These are phyloP conservation scores for Apaloderma vittatum DNA, from an alignment of 2,113 vertebrate species.

Conservation along the genomic window DNA sequence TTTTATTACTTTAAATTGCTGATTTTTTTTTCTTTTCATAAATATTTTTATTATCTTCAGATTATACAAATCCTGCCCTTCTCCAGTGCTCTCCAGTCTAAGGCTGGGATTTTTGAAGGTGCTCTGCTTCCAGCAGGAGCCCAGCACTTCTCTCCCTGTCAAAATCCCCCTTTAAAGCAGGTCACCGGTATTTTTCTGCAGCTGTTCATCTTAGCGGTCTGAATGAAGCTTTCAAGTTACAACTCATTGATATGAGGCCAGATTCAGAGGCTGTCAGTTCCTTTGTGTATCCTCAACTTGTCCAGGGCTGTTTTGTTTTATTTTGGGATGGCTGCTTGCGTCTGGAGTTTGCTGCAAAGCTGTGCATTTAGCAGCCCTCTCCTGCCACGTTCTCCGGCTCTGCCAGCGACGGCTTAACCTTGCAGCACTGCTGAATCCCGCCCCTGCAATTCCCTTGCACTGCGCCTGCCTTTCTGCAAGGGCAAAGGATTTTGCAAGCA, in stretches of 20 bases:
- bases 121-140: background rate
- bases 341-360: background rate
- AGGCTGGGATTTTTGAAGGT: background rate
- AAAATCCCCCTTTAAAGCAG: background rate
- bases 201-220: constrained; percentile 25
- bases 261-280: constrained; percentile 37
- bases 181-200: background rate
- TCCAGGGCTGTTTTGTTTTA: constrained; percentile 15
- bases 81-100: background rate
- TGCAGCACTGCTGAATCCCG: rapidly evolving
- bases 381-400: background rate
- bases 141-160: background rate
- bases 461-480: background rate
- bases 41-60: constrained; percentile 2
- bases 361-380: background rate
- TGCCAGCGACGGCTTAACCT: background rate
- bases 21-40: background rate
- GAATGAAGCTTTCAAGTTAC: constrained; percentile 54
- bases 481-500: background rate
- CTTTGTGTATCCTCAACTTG: constrained; percentile 20
- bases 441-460: background rate
- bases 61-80: background rate
- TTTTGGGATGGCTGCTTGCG: background rate
- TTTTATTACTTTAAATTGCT: background rate
- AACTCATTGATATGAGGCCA: constrained; percentile 19